These are phyloP conservation scores for Odontophorus gujanensis DNA, from an alignment of 2,113 vertebrate genomes.

Conservation along the genomic window DNA sequence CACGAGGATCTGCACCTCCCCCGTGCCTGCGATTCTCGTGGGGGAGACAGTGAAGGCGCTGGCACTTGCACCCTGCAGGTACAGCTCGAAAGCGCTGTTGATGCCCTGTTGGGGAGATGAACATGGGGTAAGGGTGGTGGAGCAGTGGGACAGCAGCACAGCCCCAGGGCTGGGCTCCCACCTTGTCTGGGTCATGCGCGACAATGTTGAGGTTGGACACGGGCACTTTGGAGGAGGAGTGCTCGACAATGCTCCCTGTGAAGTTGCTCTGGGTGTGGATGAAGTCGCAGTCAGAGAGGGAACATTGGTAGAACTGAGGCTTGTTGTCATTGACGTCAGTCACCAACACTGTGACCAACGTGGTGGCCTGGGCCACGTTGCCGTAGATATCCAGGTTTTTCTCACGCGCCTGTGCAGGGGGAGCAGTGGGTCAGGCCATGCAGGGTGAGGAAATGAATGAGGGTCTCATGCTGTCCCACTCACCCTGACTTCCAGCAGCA, in stretches of 20 bases:
- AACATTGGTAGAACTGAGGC: constrained; percentile 88
- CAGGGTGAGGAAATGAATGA: not conserved
- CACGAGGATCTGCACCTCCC: constrained; percentile 82
- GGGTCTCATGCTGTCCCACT: constrained; percentile 21
- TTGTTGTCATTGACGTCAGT: constrained; percentile 87
- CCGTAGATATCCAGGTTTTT: constrained; percentile 19
- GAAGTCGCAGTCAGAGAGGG: constrained; percentile 70
- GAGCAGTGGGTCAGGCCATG: not conserved
- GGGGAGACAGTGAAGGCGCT: constrained; percentile 84
- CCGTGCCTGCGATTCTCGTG: not conserved
- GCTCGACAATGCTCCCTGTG: constrained; percentile 80
- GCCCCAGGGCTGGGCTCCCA: not conserved
- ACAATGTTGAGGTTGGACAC: constrained; percentile 80
- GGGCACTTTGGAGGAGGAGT: constrained; percentile 75
- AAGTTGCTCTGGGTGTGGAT: constrained; percentile 62
- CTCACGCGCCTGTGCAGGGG: constrained; percentile 74
- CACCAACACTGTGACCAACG: constrained; percentile 79
- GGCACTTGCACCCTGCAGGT: constrained; percentile 74
- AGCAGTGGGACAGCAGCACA: not conserved
- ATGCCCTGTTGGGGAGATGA: constrained; percentile 64
- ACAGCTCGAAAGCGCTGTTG: constrained; percentile 79
- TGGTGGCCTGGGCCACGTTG: constrained; percentile 43
- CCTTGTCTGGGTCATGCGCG: constrained; percentile 85
- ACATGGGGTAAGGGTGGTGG: not conserved
- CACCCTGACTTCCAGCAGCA: constrained; percentile 84